Base-by-base conservation (phyloP, 1,140 invertebrate species). In the Parasteatoda tepidariorum region DNA sequence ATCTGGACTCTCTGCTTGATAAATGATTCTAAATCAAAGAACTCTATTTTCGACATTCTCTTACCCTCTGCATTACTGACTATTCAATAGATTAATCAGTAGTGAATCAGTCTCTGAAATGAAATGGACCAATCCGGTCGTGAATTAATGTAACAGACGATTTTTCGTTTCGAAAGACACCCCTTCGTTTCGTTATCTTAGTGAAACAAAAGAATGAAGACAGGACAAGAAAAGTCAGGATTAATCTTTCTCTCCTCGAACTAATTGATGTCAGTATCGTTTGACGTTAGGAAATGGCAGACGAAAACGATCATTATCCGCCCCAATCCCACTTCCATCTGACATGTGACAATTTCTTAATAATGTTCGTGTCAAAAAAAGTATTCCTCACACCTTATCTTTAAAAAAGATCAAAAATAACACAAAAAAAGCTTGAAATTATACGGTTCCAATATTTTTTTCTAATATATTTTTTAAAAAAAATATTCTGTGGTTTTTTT, bases 281-380 rank as follows among this genome's bases (percentile, higher is more conserved):
- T 31, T 28, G 13, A 62, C 15, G 13, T 31, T 62, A 55, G 62
- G 55, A 41, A 62, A 75, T 62, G 73, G 62, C 57, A 57, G n/a
- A n/a, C 54, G 55, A 15, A 28, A 62, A 41, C 73, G 73, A 62
- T 62, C 73, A 75, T 75, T 75, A 75, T 38, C 66, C 68, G 3
- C 41, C 22, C 18, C 31, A n/a, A n/a, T n/a, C n/a, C n/a, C n/a
- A n/a, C 22, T 33, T 26, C 55, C 34, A 28, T 5, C 3, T 75
- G 73, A 75, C 73, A 75, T 62, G 73, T 75, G 73, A 75, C 73
- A 75, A 75, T 62, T 75, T 62, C 73, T 75, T 75, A 75, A 75
- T 75, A 75, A 75, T 75, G 73, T 75, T n/a, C 55, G 57, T 33
- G 73, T 75, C 73, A 75, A 75, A 75, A 75, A 75, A n/a, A n/a